Evolutionary conservation across 2,113 vertebrate species (phyloP).

Genomic region (Microcebus ravelobensis): DNA sequence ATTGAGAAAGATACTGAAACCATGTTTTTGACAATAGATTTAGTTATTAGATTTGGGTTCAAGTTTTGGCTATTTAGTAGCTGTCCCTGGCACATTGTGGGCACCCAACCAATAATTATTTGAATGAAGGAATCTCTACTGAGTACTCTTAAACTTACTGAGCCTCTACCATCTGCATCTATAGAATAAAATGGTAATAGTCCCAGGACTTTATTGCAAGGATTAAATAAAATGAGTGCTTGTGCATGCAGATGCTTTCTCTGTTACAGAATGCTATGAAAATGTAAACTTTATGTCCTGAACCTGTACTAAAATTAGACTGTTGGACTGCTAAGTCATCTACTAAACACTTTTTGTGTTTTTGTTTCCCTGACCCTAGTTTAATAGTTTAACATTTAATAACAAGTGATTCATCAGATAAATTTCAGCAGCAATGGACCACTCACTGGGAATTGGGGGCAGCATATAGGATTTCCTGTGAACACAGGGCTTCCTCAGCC

Average conservation of each 20-base stretch:
- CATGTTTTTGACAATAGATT: neutral
- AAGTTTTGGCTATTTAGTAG: neutral
- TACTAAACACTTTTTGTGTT: neutral
- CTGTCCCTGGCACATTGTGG: neutral
- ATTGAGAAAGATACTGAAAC: neutral
- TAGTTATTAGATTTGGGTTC: neutral
- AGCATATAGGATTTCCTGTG: neutral
- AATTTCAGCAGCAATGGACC: neutral
- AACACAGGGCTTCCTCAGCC: neutral
- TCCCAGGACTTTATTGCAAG: neutral
- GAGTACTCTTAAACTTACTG: neutral
- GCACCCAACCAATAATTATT: neutral
- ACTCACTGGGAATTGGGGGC: neutral
- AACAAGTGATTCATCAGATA: conserved; percentile 17
- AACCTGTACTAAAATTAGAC: neutral
- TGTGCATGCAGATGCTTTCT: neutral
- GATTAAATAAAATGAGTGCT: neutral
- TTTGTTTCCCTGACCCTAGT: neutral
- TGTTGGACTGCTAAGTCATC: neutral
- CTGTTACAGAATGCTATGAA: neutral
- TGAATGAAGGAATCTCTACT: neutral
- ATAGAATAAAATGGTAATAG: neutral
- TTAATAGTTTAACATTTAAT: neutral
- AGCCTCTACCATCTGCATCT: neutral
- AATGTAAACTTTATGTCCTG: neutral